Evolutionary conservation across 2,797 vertebrate species (phyloP).

Genomic region (Hemibagrus guttatus): DNA sequence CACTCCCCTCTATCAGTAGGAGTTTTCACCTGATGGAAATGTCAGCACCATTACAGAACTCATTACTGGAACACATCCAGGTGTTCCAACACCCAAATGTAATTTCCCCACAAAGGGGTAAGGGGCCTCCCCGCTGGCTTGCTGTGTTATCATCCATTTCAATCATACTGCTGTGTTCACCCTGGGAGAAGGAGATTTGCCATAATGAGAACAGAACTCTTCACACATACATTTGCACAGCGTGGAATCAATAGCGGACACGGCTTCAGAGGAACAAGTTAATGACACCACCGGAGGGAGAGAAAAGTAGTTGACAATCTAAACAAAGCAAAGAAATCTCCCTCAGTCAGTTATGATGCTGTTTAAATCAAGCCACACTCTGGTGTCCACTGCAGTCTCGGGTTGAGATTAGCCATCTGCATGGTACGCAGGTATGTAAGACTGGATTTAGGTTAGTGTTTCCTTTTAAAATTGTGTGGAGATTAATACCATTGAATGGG

Average conservation of each 20-base stretch:
- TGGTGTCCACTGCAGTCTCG: background rate
- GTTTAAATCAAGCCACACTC: background rate
- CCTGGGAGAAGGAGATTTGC: slow-evolving; percentile 24
- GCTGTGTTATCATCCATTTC: slow-evolving; percentile 35
- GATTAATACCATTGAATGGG: background rate
- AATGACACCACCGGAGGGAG: slow-evolving; percentile 9
- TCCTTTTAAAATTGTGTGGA: background rate
- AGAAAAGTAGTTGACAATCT: background rate
- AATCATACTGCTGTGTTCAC: slow-evolving; percentile 30
- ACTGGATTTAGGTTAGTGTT: background rate
- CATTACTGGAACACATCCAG: slow-evolving; percentile 46
- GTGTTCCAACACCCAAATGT: slow-evolving; percentile 50
- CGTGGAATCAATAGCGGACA: slow-evolving; percentile 35
- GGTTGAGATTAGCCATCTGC: background rate
- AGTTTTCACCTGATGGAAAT: slow-evolving; percentile 53
- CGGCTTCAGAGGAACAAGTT: slow-evolving; percentile 10
- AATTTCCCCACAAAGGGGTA: slow-evolving; percentile 51
- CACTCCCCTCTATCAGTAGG: slow-evolving; percentile 36
- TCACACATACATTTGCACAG: background rate
- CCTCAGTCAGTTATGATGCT: background rate
- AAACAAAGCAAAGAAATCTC: background rate
- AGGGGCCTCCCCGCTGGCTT: slow-evolving; percentile 27
- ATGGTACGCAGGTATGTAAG: background rate
- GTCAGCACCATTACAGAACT: slow-evolving; percentile 57
- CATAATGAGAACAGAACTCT: slow-evolving; percentile 41